A percentile compares a stretch with the other conserved stretches of the same genome.
These are phyloP conservation scores for Timema podura DNA, from an alignment of 2,888 invertebrate species.

Conservation along the genomic window DNA sequence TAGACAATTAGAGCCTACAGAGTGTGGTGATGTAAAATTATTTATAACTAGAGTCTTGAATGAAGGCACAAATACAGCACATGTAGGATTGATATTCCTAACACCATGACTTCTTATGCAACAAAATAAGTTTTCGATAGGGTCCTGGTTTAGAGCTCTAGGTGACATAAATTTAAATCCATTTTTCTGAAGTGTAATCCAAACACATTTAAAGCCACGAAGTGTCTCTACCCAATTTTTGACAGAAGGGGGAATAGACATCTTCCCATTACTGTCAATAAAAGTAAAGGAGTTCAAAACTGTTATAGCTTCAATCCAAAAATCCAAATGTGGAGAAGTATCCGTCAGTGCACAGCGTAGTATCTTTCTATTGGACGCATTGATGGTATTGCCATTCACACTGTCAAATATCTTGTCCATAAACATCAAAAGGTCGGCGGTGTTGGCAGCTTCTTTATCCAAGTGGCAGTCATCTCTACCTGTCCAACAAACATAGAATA, in stretches of 20 bases:
- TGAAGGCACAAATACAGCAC: no score
- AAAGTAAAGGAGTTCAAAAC: background rate
- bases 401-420: slow-evolving; percentile 4
- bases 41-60: no score
- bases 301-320: background rate
- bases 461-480: background rate
- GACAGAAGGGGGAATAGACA: background rate
- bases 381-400: background rate
- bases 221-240: slow-evolving; percentile 1
- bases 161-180: no score
- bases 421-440: background rate
- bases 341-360: background rate
- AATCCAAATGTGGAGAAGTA: background rate
- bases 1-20: no score
- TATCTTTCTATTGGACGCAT: background rate
- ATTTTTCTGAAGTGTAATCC: no score
- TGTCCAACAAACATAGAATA: no score
- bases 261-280: background rate
- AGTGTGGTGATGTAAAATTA: no score
- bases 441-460: background rate
- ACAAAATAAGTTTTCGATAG: no score
- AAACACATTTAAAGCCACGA: background rate
- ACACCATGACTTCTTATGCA: no score
- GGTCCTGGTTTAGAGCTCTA: no score
- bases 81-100: no score